Evolutionary conservation across 1,140 invertebrate species (phyloP).

Genomic region (Aphis craccivora): DNA sequence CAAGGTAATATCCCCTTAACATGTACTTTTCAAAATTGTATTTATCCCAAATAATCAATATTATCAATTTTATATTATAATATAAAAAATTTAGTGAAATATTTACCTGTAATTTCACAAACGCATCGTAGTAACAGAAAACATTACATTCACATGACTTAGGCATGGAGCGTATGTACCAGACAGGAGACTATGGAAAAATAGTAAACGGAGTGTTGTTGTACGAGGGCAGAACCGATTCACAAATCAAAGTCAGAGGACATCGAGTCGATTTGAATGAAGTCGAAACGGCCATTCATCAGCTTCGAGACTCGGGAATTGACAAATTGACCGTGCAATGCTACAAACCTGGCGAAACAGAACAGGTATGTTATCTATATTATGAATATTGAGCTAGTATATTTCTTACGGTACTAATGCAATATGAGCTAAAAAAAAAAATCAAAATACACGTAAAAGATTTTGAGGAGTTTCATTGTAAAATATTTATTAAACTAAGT

Average conservation of each 20-base stretch:
- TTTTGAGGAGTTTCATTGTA: too few species aligned
- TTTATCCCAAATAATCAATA: not conserved
- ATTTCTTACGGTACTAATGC: not conserved
- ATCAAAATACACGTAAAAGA: not conserved
- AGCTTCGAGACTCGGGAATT: conserved; percentile 66
- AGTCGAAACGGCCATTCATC: conserved; percentile 75
- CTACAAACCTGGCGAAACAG: conserved; percentile 76
- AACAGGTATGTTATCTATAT: conserved; percentile 65
- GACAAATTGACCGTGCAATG: conserved; percentile 78
- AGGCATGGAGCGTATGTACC: conserved; percentile 69
- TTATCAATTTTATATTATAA: not conserved
- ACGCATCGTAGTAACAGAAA: not conserved
- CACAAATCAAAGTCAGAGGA: conserved; percentile 86
- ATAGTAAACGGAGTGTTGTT: conserved; percentile 73
- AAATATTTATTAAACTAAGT: not conserved
- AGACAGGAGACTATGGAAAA: conserved; percentile 83
- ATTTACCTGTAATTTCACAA: not conserved
- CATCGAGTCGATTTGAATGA: conserved; percentile 85
- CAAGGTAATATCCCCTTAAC: conserved; percentile 66
- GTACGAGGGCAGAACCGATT: conserved; percentile 84
- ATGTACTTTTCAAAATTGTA: not conserved
- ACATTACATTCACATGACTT: conserved; percentile 56
- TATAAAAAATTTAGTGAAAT: not conserved
- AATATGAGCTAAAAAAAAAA: not conserved
- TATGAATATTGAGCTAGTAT: not conserved